Evolutionary conservation across 2,797 vertebrate species (phyloP).

Genomic region (Triplophysa bombifrons): DNA sequence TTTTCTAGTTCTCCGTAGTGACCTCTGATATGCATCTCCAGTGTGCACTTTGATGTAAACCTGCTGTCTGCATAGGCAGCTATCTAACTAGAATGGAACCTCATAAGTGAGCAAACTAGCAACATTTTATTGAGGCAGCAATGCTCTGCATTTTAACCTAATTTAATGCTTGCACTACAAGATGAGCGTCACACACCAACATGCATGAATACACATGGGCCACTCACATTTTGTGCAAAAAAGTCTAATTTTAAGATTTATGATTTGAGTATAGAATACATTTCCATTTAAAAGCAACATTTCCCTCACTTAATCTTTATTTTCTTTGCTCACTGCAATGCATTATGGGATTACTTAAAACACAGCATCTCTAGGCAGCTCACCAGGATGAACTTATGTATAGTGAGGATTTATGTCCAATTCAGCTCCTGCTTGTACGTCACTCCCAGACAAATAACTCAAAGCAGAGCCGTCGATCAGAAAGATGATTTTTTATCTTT

Average conservation of each 20-base stretch:
- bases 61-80: not conserved
- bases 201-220: not conserved
- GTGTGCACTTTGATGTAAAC: not conserved
- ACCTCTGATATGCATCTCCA: not conserved
- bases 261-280: not conserved
- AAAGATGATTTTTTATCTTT: constrained; percentile 44
- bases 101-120: not conserved
- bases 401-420: constrained; percentile 3
- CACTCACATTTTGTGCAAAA: not conserved
- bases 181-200: not conserved
- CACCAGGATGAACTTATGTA: constrained; percentile 5
- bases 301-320: not conserved
- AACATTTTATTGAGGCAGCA: not conserved
- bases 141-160: not conserved
- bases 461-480: constrained; percentile 27
- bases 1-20: not conserved
- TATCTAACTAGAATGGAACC: not conserved
- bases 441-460: constrained; percentile 42
- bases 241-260: not conserved
- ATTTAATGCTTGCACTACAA: not conserved
- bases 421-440: not conserved
- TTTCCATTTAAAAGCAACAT: not conserved
- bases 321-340: not conserved
- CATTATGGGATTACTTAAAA: not conserved
- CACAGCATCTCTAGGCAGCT: not conserved